Conservation (phyloP, 2,797 vertebrate genomes). For the Pipistrellus pygmaeus region DNA sequence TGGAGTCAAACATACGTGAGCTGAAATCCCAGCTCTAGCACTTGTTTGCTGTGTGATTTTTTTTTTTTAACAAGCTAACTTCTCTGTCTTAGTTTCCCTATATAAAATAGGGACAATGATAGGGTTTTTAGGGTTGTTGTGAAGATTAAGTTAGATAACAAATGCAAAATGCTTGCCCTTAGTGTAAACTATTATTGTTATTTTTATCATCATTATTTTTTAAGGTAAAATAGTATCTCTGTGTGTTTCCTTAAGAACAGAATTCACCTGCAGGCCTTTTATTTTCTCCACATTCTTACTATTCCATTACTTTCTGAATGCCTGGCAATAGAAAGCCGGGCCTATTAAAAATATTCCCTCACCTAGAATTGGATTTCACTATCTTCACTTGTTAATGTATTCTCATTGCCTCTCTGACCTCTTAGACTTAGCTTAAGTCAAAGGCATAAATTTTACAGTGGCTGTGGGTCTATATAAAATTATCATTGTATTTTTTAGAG, state of each 20-base stretch:
- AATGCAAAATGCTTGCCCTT: neutral
- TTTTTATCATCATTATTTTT: neutral
- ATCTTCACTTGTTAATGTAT: constrained; percentile 18
- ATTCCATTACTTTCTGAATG: neutral
- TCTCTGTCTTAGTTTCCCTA: neutral
- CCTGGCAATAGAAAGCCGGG: neutral
- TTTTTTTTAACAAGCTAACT: constrained; percentile 16
- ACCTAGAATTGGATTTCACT: neutral
- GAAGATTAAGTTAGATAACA: constrained; percentile 10
- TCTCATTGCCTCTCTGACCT: neutral
- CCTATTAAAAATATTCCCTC: neutral
- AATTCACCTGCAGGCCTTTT: neutral
- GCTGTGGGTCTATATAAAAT: neutral
- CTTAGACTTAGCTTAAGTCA: neutral
- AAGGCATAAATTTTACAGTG: constrained; percentile 36
- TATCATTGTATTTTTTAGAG: constrained; percentile 13
- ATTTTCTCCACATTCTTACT: neutral
- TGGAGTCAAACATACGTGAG: neutral
- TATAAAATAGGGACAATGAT: neutral
- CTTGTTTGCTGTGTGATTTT: neutral
- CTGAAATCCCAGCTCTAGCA: constrained; percentile 13
- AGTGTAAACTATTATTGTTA: neutral
- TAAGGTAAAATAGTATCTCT: constrained; percentile 3
- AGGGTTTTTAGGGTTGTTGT: neutral
- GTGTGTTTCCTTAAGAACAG: neutral